Conservation (phyloP, 2,797 vertebrate species). For the Periparus ater region DNA sequence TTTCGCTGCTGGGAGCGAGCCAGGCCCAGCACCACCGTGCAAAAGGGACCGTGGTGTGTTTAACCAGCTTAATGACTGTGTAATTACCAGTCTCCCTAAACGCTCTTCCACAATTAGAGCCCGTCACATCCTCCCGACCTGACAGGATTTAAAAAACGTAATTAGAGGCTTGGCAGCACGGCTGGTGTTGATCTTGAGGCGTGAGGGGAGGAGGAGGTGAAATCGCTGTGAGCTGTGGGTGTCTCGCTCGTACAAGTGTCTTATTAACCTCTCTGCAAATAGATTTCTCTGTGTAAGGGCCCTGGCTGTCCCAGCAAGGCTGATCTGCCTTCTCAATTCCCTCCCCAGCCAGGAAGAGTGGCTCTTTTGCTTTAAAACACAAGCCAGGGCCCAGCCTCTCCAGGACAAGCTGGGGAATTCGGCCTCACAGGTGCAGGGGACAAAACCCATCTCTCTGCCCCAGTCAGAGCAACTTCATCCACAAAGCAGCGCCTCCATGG, state of each 20-base stretch:
- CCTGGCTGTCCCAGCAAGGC: not conserved
- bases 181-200: conserved; percentile 2
- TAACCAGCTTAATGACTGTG: conserved; percentile 39
- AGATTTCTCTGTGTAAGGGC: not conserved
- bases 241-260: not conserved
- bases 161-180: not conserved
- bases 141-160: conserved; percentile 35
- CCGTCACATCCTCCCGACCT: conserved; percentile 14
- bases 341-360: rapidly evolving
- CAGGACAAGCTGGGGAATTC: not conserved
- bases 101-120: conserved; percentile 30
- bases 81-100: conserved; percentile 49
- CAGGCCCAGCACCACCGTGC: not conserved
- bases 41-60: conserved; percentile 24
- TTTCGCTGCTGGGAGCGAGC: conserved; percentile 13
- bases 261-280: not conserved
- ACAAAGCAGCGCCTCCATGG: rapidly evolving
- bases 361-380: not conserved
- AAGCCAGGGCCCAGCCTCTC: not conserved
- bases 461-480: rapidly evolving
- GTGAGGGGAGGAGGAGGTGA: not conserved
- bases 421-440: rapidly evolving
- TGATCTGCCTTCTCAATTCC: not conserved
- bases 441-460: rapidly evolving
- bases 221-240: not conserved